Evolutionary conservation across 2,113 vertebrate species (phyloP), one percentile per base, ranked within the genome.

Genomic region (Hippolais icterina): DNA sequence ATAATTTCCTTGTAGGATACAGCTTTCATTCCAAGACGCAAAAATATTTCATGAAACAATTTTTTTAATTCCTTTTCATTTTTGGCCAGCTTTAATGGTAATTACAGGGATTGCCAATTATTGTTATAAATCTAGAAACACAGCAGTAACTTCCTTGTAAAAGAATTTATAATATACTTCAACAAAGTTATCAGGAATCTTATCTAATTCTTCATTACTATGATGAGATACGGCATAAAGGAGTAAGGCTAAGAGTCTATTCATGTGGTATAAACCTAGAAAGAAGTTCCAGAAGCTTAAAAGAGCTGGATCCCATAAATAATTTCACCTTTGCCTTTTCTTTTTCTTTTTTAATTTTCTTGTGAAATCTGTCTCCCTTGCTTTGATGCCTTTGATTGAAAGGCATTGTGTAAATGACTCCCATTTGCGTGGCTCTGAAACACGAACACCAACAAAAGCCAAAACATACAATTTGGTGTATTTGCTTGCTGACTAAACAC

Each of bases 401-500:
- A 93, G 41, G 72, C 79, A 64, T 87, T 81, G 83, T 89, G 61
- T 39, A 81, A 90, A 69, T 86, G 87, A 84, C 46, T 93, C 64
- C 17, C 59, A 11, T 87, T 93, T 86, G 85, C 0, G 0, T 47
- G 41, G 80, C 88, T 78, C 90, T 87, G 88, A 89, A 96, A 93
- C 69, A 68, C 1, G 12, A 89, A 57, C 17, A 2, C 87, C 76
- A 88, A 81, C 79, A 90, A 93, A 93, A 90, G 72, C 86, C 88
- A 83, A 94, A 96, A 90, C 92, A 93, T 87, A 92, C 86, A 93
- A 90, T 89, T 95, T 92, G 83, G 76, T 90, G 44, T 61, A n/a
- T 93, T 89, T 92, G 83, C 88, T 84, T 94, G 92, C 92, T 95
- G 96, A 96, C 94, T 95, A 94, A 93, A 95, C 76, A 90, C 64